phyloP scores from a whole-genome alignment of 2,888 invertebrate genomes.

The Mallateleia sp. region DNA sequence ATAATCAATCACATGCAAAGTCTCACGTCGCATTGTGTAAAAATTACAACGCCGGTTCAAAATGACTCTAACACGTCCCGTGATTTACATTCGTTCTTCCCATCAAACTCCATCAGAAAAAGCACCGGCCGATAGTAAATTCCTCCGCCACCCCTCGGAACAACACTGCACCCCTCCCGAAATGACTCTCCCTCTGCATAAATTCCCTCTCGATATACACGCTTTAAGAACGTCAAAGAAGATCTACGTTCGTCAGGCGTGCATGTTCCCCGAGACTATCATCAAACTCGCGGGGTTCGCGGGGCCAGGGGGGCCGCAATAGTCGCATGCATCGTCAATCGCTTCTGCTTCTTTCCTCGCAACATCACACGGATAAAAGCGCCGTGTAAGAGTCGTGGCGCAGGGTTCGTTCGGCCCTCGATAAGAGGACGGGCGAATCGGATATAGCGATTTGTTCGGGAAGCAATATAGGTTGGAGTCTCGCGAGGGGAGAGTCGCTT shows the following conservation, averaged over 20 bases:
- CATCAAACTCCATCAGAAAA: neutral
- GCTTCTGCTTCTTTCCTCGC: slow-evolving; percentile 58
- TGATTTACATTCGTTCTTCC: neutral
- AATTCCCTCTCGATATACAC: slow-evolving; percentile 50
- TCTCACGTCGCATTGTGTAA: no score
- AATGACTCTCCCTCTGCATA: slow-evolving; percentile 23
- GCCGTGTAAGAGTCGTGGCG: slow-evolving; percentile 49
- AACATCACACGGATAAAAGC: slow-evolving; percentile 64
- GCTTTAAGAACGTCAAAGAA: slow-evolving; percentile 71
- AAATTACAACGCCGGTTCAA: no score
- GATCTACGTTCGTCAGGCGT: slow-evolving; percentile 57
- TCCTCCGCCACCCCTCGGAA: slow-evolving; percentile 13
- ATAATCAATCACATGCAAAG: no score
- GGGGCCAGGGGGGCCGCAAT: slow-evolving; percentile 5
- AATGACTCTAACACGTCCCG: no score
- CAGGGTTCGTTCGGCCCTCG: slow-evolving; percentile 31
- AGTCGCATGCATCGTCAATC: slow-evolving; percentile 63
- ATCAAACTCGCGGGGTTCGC: neutral
- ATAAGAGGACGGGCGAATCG: slow-evolving; percentile 82
- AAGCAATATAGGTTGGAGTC: slow-evolving; percentile 88
- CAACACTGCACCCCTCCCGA: slow-evolving; percentile 4
- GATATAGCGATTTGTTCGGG: slow-evolving; percentile 89
- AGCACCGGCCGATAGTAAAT: neutral
- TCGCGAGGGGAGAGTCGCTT: slow-evolving; percentile 84
- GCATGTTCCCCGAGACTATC: slow-evolving; percentile 47